Evolutionary conservation across 2,888 invertebrate genomes (phyloP).

Genomic region (Ennomos quercinarius): DNA sequence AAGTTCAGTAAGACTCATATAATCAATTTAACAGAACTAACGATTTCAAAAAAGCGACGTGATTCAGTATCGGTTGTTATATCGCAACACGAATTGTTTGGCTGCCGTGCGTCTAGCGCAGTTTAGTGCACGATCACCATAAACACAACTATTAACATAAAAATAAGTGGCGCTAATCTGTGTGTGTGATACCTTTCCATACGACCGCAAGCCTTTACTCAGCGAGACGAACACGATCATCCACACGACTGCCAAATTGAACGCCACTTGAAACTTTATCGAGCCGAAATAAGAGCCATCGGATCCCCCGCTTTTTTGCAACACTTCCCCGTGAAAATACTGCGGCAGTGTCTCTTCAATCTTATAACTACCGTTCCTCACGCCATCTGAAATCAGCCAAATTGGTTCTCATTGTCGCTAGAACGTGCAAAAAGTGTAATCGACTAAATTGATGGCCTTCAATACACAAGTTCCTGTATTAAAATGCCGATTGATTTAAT

Average conservation of each 20-base stretch:
- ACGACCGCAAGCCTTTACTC: conserved; percentile 94
- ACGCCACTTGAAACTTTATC: conserved; percentile 94
- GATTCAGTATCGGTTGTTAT: too few species aligned
- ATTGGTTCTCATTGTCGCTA: conserved; percentile 16
- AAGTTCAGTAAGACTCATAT: too few species aligned
- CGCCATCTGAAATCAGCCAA: conserved; percentile 37
- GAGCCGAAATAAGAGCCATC: conserved; percentile 82
- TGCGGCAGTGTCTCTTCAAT: conserved; percentile 92
- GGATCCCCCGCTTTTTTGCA: conserved; percentile 83
- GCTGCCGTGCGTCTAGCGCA: too few species aligned
- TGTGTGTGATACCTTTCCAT: conserved; percentile 88
- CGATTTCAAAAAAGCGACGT: too few species aligned
- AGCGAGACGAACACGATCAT: conserved; percentile 94
- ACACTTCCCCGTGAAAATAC: conserved; percentile 94
- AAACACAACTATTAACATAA: neutral
- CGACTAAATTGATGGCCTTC: conserved; percentile 56
- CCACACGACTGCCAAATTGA: conserved; percentile 96
- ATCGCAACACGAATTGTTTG: too few species aligned
- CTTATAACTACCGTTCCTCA: conserved; percentile 66
- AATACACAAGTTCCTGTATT: conserved; percentile 53
- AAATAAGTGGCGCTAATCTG: neutral
- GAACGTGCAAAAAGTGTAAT: conserved; percentile 50
- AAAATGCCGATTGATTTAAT: conserved; percentile 46
- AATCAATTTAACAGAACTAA: too few species aligned
- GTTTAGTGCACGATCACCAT: too few species aligned